Percentiles rank a stretch among this genome's conserved stretches.
Evolutionary conservation across 92 coral and sea anemone genomes (phyloP).

Genomic region (Phymanthus crucifer): DNA sequence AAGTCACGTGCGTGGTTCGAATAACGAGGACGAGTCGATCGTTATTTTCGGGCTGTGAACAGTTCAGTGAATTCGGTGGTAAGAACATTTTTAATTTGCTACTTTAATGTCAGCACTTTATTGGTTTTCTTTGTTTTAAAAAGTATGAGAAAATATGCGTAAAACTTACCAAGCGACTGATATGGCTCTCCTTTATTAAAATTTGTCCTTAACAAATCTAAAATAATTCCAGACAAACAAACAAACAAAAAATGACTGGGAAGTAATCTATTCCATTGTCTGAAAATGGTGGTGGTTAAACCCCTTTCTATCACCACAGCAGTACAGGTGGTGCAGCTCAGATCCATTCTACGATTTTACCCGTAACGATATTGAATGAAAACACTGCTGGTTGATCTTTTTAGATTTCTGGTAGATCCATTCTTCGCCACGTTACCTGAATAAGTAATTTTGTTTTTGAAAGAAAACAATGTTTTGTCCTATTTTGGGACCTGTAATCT

Average conservation of each 20-base stretch:
- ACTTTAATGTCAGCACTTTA: too few relatives aligned
- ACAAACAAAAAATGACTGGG: not conserved
- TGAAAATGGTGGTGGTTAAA: not conserved
- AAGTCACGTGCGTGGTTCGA: too few relatives aligned
- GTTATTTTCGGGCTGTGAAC: too few relatives aligned
- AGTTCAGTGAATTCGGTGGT: too few relatives aligned
- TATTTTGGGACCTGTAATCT: conserved; percentile 4
- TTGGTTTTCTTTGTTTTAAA: too few relatives aligned
- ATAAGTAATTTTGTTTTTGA: conserved; percentile 54
- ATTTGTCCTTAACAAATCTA: too few relatives aligned
- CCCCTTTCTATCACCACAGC: not conserved
- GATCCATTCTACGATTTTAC: not conserved
- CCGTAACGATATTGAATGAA: conserved; percentile 21
- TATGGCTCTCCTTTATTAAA: too few relatives aligned
- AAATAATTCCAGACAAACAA: not conserved
- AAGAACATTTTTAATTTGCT: too few relatives aligned
- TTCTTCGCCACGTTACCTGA: conserved; percentile 71
- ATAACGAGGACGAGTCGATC: too few relatives aligned
- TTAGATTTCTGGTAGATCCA: conserved; percentile 47
- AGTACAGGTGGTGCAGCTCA: not conserved
- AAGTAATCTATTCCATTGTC: not conserved
- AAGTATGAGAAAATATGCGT: too few relatives aligned
- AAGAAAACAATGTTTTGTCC: conserved; percentile 11
- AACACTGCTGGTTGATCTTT: conserved; percentile 34
- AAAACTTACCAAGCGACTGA: too few relatives aligned